Percentiles rank a stretch among this genome's conserved stretches.
These are phyloP conservation scores for Pseudorectes ferrugineus DNA, from an alignment of 2,113 vertebrate genomes.

Conservation along the genomic window DNA sequence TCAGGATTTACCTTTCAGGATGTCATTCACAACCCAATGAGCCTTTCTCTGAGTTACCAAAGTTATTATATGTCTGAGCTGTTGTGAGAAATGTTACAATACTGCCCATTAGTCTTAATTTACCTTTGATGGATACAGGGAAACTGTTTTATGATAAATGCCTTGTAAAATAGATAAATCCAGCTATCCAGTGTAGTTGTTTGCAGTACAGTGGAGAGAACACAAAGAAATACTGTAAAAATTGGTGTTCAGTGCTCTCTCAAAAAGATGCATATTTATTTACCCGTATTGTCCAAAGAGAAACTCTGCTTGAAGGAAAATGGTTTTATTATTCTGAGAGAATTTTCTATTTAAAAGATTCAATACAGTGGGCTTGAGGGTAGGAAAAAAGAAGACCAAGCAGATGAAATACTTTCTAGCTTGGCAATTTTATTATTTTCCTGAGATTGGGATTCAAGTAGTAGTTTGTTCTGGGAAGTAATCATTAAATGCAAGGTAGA, in stretches of 20 bases:
- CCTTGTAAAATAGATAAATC: neutral
- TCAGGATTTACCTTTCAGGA: neutral
- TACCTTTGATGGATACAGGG: neutral
- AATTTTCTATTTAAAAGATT: neutral
- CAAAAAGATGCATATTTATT: neutral
- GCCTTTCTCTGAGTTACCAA: neutral
- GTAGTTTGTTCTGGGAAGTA: neutral
- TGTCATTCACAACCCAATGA: neutral
- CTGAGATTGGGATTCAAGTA: neutral
- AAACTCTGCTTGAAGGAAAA: neutral
- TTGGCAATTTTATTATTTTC: neutral
- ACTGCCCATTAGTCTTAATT: neutral
- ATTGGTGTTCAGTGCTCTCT: neutral
- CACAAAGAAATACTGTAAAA: neutral
- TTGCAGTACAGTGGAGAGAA: neutral
- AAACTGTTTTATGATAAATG: neutral
- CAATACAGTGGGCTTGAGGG: neutral
- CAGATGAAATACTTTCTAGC: neutral
- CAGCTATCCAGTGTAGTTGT: neutral
- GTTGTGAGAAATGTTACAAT: neutral
- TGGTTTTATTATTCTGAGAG: neutral
- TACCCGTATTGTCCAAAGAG: neutral
- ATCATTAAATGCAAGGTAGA: neutral
- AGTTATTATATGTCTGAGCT: neutral
- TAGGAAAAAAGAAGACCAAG: neutral